phyloP scores from a whole-genome alignment of 2,888 invertebrate genomes.

The Allacma fusca region DNA sequence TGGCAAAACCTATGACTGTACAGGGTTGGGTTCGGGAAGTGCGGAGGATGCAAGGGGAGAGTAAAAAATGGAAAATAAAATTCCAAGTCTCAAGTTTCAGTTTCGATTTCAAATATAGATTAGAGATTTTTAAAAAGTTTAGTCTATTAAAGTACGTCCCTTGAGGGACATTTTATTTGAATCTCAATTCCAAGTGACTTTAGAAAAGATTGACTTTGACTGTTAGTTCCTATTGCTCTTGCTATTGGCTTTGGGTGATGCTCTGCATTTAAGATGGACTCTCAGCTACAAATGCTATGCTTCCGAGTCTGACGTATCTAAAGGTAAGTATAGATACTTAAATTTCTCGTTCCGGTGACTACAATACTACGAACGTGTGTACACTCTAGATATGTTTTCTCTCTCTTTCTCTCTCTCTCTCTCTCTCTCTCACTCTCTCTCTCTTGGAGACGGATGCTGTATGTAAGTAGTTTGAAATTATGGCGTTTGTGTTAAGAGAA shows the following conservation, averaged over 20 bases:
- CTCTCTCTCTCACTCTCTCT: neutral
- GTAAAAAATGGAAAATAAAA: constrained; percentile 37
- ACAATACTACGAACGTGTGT: neutral
- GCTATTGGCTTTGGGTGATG: constrained; percentile 30
- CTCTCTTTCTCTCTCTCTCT: constrained; percentile 4
- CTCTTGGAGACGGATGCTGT: constrained; percentile 28
- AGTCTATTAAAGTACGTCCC: constrained; percentile 47
- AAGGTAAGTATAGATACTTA: constrained; percentile 1
- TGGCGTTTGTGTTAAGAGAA: constrained; percentile 32
- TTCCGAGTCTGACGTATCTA: neutral
- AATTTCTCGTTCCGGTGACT: neutral
- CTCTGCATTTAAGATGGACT: constrained; percentile 37
- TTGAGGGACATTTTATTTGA: constrained; percentile 57
- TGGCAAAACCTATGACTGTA: neutral
- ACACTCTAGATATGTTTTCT: neutral
- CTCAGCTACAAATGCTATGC: neutral
- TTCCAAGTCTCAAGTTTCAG: constrained; percentile 44
- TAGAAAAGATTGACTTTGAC: constrained; percentile 28
- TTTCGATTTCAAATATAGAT: constrained; percentile 58
- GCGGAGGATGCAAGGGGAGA: neutral
- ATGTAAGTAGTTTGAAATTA: constrained; percentile 43
- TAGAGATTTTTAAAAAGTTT: constrained; percentile 46
- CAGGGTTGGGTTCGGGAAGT: neutral
- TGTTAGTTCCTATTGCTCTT: constrained; percentile 8
- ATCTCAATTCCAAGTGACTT: constrained; percentile 45